Percentiles rank a stretch among this genome's conserved stretches.
Evolutionary conservation across 2,113 vertebrate genomes (phyloP).

Genomic region (Charina bottae): DNA sequence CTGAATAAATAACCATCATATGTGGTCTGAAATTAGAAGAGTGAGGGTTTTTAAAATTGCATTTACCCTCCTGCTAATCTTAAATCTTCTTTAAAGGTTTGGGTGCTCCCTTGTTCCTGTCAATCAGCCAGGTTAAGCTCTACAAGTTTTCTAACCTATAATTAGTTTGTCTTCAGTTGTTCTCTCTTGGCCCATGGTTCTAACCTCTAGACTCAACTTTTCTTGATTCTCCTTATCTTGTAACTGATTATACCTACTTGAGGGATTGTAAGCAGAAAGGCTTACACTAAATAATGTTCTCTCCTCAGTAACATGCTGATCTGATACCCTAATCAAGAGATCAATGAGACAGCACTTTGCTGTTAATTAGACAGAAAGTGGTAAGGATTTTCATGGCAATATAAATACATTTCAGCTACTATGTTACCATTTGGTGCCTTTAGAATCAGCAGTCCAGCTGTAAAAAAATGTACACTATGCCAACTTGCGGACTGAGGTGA

Average conservation of each 20-base stretch:
- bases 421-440: background rate
- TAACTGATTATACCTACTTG: conserved; percentile 15
- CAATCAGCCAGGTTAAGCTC: background rate
- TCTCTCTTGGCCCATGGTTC: background rate
- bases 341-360: conserved; percentile 38
- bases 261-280: conserved; percentile 28
- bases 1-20: background rate
- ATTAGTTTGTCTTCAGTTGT: background rate
- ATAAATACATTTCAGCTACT: conserved; percentile 41
- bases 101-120: background rate
- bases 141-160: background rate
- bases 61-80: background rate
- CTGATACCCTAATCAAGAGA: conserved; percentile 50
- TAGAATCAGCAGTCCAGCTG: background rate
- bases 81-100: background rate
- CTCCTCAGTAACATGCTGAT: conserved; percentile 25
- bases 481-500: background rate
- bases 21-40: background rate
- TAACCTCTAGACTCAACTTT: conserved; percentile 36
- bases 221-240: conserved; percentile 41
- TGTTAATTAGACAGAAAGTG: conserved; percentile 48
- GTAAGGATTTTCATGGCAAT: conserved; percentile 6
- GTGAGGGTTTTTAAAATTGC: background rate
- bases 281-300: conserved; percentile 34
- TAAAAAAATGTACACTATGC: conserved; percentile 9